These are phyloP conservation scores for Machimus rusticus DNA, from an alignment of 2,888 invertebrate genomes.

Conservation along the genomic window DNA sequence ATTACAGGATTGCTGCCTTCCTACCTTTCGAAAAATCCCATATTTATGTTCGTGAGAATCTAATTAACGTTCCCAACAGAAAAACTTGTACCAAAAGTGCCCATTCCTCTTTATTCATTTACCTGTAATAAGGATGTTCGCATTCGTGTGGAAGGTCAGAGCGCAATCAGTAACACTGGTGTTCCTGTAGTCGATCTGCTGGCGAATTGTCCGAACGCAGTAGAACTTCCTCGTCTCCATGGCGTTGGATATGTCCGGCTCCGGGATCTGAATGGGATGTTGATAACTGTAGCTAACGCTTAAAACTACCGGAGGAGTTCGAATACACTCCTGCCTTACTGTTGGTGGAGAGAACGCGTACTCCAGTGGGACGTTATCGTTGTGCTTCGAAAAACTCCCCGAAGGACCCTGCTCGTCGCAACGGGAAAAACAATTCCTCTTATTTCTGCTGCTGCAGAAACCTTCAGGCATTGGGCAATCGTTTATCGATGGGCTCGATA, in stretches of 20 bases:
- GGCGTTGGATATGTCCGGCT: constrained; percentile 49
- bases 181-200: constrained; percentile 77
- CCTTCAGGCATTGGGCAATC: constrained; percentile 77
- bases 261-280: constrained; percentile 38
- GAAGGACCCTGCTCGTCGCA: constrained; percentile 52
- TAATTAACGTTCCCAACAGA: too few relatives aligned
- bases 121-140: constrained; percentile 78
- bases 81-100: too few relatives aligned
- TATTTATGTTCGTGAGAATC: too few relatives aligned
- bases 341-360: constrained; percentile 63
- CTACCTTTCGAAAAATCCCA: too few relatives aligned
- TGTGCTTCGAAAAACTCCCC: constrained; percentile 19
- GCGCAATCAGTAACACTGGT: constrained; percentile 79
- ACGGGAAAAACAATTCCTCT: constrained; percentile 63
- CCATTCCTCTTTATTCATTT: constrained; percentile 61
- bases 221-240: constrained; percentile 70
- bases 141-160: constrained; percentile 81
- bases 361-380: constrained; percentile 43
- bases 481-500: constrained; percentile 73
- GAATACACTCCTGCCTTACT: constrained; percentile 52
- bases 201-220: constrained; percentile 72
- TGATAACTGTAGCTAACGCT: background rate
- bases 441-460: constrained; percentile 68
- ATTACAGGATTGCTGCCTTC: too few relatives aligned
- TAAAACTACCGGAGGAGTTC: constrained; percentile 7